Conservation (phyloP, 2,888 invertebrate genomes). For the Tiliacea aurago region DNA sequence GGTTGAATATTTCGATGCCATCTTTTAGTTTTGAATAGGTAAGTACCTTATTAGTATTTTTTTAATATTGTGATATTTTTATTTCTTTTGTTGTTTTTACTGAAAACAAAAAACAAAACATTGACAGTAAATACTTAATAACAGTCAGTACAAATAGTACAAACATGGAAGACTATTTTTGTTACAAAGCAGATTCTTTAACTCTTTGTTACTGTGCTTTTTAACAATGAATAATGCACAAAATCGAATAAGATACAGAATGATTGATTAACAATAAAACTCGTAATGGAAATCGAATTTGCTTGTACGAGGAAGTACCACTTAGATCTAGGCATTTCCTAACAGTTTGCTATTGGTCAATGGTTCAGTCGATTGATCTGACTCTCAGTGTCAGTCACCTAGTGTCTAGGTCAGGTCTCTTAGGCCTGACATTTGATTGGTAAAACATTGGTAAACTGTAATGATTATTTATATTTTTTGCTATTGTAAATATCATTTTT, state of each 20-base stretch:
- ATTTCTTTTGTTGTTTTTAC: neutral
- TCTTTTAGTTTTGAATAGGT: too few relatives aligned
- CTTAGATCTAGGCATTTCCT: conserved; percentile 35
- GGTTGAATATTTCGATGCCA: too few relatives aligned
- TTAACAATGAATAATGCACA: neutral
- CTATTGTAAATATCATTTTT: neutral
- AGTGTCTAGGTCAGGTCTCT: conserved; percentile 51
- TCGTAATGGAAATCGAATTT: conserved; percentile 4
- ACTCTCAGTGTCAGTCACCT: conserved; percentile 39
- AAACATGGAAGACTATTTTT: neutral
- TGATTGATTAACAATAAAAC: neutral
- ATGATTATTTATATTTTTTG: conserved; percentile 22
- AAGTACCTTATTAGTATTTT: too few relatives aligned
- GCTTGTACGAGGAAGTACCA: conserved; percentile 37
- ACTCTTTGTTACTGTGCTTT: neutral
- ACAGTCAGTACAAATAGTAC: neutral
- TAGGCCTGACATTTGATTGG: conserved; percentile 27
- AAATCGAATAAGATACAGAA: conserved; percentile 6
- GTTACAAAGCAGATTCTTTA: neutral
- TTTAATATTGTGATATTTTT: too few relatives aligned
- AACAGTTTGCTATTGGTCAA: conserved; percentile 33
- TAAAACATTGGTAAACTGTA: conserved; percentile 27
- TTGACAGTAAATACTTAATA: too few relatives aligned
- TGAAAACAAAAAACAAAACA: neutral
- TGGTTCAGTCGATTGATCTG: conserved; percentile 15